Evolutionary conservation across 2,113 vertebrate species (phyloP).

Genomic region (Uropsilus gracilis): DNA sequence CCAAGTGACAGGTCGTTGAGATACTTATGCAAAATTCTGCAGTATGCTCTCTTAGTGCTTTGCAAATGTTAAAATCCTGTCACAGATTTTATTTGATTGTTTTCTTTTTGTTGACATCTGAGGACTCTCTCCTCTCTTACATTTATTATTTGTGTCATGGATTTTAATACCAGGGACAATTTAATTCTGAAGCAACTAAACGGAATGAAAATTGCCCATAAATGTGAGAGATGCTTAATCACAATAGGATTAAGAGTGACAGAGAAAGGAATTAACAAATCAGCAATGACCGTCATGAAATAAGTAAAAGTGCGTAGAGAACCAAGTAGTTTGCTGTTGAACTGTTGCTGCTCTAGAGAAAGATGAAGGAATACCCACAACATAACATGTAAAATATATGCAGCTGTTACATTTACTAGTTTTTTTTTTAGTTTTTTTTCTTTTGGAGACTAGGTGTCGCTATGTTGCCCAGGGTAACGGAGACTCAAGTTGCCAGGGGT

Average conservation of each 20-base stretch:
- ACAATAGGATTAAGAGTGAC: slow-evolving; percentile 52
- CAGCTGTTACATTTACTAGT: not conserved
- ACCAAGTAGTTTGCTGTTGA: not conserved
- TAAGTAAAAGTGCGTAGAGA: slow-evolving; percentile 17
- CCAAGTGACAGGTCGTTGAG: not conserved
- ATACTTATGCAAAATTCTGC: slow-evolving; percentile 34
- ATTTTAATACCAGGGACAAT: slow-evolving; percentile 49
- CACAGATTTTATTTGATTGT: slow-evolving; percentile 47
- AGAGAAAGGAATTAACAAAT: slow-evolving; percentile 48
- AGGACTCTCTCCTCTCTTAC: slow-evolving; percentile 11
- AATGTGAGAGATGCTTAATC: slow-evolving; percentile 55
- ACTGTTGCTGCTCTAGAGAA: not conserved
- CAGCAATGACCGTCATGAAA: slow-evolving; percentile 12
- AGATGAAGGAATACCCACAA: not conserved
- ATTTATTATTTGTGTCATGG: slow-evolving; percentile 58
- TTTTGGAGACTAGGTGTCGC: no score
- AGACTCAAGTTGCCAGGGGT: no score
- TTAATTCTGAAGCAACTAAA: slow-evolving; percentile 41
- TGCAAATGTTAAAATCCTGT: slow-evolving; percentile 50
- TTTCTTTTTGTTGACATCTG: slow-evolving; percentile 28
- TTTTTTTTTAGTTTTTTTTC: no score
- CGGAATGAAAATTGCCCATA: slow-evolving; percentile 49
- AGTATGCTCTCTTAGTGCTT: not conserved
- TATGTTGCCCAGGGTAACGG: no score
- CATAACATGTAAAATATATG: not conserved